Percentiles rank a stretch among this genome's conserved stretches.
phyloP scores from a whole-genome alignment of 2,888 invertebrate genomes.

The Oligia fasciuncula region DNA sequence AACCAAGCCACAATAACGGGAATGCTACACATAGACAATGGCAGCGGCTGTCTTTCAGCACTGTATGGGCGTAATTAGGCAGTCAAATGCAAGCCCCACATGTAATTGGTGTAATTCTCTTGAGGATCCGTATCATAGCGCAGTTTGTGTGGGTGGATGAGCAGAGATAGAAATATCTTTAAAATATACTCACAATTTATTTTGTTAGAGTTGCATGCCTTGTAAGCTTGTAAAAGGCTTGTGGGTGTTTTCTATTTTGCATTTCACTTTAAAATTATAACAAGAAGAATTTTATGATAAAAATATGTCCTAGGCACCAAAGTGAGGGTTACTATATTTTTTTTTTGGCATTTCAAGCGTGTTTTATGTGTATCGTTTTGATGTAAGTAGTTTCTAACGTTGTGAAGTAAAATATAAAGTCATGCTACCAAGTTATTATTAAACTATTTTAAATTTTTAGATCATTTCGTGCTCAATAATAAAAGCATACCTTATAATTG shows the following conservation, averaged over 20 bases:
- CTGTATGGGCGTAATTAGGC: constrained; percentile 74
- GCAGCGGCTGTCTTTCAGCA: constrained; percentile 67
- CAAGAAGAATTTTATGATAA: not conserved
- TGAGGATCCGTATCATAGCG: constrained; percentile 21
- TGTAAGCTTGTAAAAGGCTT: not conserved
- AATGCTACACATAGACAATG: constrained; percentile 65
- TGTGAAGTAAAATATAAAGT: not conserved
- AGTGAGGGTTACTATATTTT: not conserved
- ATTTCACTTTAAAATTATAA: not conserved
- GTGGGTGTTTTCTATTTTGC: not conserved
- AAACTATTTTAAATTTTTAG: not conserved
- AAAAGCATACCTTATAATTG: not conserved
- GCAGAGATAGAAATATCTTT: constrained; percentile 22
- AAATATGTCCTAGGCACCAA: not conserved
- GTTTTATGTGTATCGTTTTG: not conserved
- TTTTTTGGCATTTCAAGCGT: not conserved
- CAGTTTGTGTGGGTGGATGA: constrained; percentile 18
- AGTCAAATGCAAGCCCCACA: constrained; percentile 72
- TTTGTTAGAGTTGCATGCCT: not conserved
- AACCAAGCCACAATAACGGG: constrained; percentile 49
- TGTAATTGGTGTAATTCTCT: constrained; percentile 50
- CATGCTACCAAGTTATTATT: too few species aligned
- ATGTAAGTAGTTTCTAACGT: not conserved
- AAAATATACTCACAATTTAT: constrained; percentile 1
- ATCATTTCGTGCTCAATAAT: not conserved